Conservation (phyloP, 2,113 vertebrate genomes). For the Lynx canadensis region DNA sequence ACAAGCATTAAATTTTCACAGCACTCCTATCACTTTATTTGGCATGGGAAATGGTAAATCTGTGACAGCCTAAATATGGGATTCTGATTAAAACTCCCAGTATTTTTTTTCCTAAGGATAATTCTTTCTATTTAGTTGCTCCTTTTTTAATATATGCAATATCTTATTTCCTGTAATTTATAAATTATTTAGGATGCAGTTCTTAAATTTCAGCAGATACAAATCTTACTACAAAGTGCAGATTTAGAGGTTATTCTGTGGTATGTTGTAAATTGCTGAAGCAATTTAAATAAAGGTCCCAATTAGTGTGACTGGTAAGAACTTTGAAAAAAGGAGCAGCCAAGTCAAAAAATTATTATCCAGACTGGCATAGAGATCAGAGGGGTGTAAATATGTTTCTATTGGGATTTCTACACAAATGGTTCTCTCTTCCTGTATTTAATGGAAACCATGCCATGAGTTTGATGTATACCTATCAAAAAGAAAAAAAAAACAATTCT, state of each 20-base stretch:
- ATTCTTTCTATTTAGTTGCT: not conserved
- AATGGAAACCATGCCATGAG: constrained; percentile 80
- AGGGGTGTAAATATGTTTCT: constrained; percentile 81
- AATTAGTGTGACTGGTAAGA: constrained; percentile 71
- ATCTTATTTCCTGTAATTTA: constrained; percentile 30
- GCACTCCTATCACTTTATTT: constrained; percentile 46
- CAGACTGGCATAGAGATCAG: constrained; percentile 72
- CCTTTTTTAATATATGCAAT: not conserved
- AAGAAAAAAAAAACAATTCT: constrained; percentile 63
- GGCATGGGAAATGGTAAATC: constrained; percentile 53
- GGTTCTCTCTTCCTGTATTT: constrained; percentile 76
- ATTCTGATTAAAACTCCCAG: constrained; percentile 30
- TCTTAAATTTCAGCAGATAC: constrained; percentile 52
- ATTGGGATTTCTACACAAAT: constrained; percentile 78
- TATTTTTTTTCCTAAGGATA: not conserved
- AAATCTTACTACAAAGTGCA: constrained; percentile 31
- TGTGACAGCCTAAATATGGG: not conserved
- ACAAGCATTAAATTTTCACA: constrained; percentile 68
- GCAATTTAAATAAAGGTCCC: constrained; percentile 69
- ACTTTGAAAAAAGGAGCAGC: constrained; percentile 63
- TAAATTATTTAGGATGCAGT: constrained; percentile 1
- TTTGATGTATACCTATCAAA: constrained; percentile 74
- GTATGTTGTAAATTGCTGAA: constrained; percentile 68
- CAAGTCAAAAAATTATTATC: constrained; percentile 71
- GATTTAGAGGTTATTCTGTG: constrained; percentile 61